Conservation (phyloP, 1,140 invertebrate genomes). For the Megalonaias nervosa region DNA sequence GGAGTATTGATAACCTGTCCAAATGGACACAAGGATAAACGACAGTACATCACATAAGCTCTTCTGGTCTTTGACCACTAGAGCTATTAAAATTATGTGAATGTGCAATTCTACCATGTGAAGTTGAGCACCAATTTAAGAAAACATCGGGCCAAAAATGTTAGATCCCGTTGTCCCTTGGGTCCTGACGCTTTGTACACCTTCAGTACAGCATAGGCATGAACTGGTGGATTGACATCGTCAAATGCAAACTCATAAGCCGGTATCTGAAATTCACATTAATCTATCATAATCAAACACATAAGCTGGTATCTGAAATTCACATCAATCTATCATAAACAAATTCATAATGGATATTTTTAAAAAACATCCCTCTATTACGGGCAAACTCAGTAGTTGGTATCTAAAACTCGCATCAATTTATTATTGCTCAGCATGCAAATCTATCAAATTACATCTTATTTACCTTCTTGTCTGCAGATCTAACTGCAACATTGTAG, state of each 20-base stretch:
- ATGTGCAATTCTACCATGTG: conserved; percentile 64
- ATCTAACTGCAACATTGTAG: not conserved
- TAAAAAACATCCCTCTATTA: not conserved
- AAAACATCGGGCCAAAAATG: conserved; percentile 69
- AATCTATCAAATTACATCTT: no score
- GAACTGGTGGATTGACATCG: conserved; percentile 72
- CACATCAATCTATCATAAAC: not conserved
- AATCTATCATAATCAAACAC: not conserved
- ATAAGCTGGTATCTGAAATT: conserved; percentile 1
- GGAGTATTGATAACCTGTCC: no score
- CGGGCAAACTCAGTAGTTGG: not conserved
- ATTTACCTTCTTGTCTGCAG: no score
- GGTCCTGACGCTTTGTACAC: conserved; percentile 65
- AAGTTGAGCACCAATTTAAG: conserved; percentile 72
- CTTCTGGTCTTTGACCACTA: no score
- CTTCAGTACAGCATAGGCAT: conserved; percentile 71
- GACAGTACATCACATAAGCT: no score
- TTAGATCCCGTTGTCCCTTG: conserved; percentile 56
- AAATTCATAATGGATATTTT: no score
- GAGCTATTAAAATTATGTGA: no score
- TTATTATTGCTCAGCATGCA: no score
- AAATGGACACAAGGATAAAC: no score
- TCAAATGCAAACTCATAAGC: conserved; percentile 73
- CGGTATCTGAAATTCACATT: conserved; percentile 56
- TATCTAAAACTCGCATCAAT: not conserved